phyloP scores from a whole-genome alignment of 92 coral and sea anemone species.

The Heteractis magnifica region DNA sequence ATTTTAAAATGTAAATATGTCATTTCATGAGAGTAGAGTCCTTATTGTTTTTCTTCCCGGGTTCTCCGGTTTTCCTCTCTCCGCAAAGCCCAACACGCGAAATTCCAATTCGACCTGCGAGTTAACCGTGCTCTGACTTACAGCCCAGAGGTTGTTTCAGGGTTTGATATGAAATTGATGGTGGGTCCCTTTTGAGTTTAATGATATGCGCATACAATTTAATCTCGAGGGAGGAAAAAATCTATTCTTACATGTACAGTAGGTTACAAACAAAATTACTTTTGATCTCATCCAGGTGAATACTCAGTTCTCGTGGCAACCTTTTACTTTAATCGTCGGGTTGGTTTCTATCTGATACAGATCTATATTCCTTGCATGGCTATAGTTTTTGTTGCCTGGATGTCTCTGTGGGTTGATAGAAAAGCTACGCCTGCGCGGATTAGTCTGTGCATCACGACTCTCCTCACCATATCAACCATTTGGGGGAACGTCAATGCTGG shows the following conservation, averaged over 20 bases:
- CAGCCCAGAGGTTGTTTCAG: background rate
- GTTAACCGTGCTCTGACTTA: background rate
- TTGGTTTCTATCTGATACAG: constrained; percentile 76
- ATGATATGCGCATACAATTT: too few relatives aligned
- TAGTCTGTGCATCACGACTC: constrained; percentile 75
- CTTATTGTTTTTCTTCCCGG: too few relatives aligned
- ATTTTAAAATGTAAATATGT: too few relatives aligned
- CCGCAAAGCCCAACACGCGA: too few relatives aligned
- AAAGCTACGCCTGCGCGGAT: constrained; percentile 83
- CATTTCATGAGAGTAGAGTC: too few relatives aligned
- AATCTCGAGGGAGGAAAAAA: too few relatives aligned
- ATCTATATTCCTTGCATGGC: constrained; percentile 83
- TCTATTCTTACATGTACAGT: too few relatives aligned
- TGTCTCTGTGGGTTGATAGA: constrained; percentile 84
- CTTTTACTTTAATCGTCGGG: constrained; percentile 74
- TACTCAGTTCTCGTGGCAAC: constrained; percentile 61
- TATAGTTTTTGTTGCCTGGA: constrained; percentile 84
- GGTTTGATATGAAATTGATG: too few relatives aligned
- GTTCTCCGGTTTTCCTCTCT: too few relatives aligned
- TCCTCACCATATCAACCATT: constrained; percentile 79
- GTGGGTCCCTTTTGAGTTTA: background rate
- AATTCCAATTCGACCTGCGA: background rate
- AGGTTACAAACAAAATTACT: too few relatives aligned
- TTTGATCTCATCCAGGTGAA: constrained; percentile 31
- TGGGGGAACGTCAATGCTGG: constrained; percentile 81